These are phyloP conservation scores for Antheraea yamamai DNA, from an alignment of 2,888 invertebrate genomes.

Conservation along the genomic window DNA sequence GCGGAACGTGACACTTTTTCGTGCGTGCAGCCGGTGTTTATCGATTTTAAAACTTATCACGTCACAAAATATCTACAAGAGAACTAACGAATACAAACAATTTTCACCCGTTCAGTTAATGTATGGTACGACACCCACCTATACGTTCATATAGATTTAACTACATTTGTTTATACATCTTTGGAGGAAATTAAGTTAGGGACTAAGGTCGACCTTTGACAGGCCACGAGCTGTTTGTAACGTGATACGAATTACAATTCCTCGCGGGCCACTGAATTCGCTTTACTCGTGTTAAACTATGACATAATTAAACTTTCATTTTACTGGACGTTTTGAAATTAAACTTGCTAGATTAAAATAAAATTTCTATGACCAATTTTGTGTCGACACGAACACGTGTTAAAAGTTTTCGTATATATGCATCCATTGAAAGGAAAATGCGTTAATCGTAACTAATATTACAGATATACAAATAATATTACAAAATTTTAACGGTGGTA, in stretches of 20 bases:
- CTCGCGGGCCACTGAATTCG: constrained; percentile 5
- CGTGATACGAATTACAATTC: constrained; percentile 15
- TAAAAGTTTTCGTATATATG: background rate
- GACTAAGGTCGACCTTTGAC: constrained; percentile 19
- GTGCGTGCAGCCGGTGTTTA: no score
- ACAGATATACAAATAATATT: no score
- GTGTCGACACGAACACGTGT: background rate
- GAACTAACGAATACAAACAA: background rate
- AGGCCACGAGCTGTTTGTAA: constrained; percentile 11
- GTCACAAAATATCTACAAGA: background rate
- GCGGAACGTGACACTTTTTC: no score
- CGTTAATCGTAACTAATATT: background rate
- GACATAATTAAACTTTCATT: background rate
- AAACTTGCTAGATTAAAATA: background rate
- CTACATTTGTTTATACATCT: constrained; percentile 25
- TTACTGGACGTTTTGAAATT: background rate
- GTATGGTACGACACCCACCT: background rate
- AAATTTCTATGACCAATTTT: background rate
- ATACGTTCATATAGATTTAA: background rate
- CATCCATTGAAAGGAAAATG: background rate
- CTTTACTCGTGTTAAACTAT: background rate
- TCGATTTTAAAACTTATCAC: no score
- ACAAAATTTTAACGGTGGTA: no score
- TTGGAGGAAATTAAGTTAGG: constrained; percentile 33
- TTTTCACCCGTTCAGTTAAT: background rate